Conservation (phyloP, 2,888 invertebrate genomes). For the Melanchra persicariae region DNA sequence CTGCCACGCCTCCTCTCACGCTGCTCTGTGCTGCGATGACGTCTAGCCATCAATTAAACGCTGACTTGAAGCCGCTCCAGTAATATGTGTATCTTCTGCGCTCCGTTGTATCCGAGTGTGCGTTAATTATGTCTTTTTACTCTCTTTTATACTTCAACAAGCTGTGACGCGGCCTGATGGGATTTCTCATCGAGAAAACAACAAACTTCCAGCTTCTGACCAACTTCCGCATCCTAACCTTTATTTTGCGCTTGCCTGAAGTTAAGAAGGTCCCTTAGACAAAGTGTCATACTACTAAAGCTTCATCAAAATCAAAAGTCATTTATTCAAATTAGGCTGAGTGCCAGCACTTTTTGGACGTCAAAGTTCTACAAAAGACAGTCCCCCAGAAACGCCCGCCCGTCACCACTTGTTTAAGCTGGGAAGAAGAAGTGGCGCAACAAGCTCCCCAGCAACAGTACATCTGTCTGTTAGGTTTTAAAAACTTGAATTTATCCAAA, state of each 20-base stretch:
- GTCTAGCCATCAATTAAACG: constrained; percentile 28
- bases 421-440: too few relatives aligned
- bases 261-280: too few relatives aligned
- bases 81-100: background rate
- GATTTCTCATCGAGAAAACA: background rate
- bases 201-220: background rate
- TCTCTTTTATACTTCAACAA: background rate
- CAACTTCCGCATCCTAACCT: background rate
- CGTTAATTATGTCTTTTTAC: background rate
- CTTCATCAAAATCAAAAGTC: too few relatives aligned
- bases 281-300: too few relatives aligned
- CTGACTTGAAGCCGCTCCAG: constrained; percentile 3
- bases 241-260: background rate
- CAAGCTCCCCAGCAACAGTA: too few relatives aligned
- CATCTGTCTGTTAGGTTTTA: too few relatives aligned
- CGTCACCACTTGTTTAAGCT: too few relatives aligned
- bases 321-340: too few relatives aligned
- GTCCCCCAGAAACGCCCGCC: too few relatives aligned
- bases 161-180: background rate
- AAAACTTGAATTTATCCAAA: too few relatives aligned
- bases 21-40: constrained; percentile 1
- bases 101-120: background rate
- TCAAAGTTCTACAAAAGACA: too few relatives aligned
- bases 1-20: constrained; percentile 5
- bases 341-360: too few relatives aligned